A percentile compares a stretch with the other conserved stretches of the same genome.
Evolutionary conservation across 2,797 vertebrate genomes (phyloP).

Genomic region (Toxotes lorentzi): DNA sequence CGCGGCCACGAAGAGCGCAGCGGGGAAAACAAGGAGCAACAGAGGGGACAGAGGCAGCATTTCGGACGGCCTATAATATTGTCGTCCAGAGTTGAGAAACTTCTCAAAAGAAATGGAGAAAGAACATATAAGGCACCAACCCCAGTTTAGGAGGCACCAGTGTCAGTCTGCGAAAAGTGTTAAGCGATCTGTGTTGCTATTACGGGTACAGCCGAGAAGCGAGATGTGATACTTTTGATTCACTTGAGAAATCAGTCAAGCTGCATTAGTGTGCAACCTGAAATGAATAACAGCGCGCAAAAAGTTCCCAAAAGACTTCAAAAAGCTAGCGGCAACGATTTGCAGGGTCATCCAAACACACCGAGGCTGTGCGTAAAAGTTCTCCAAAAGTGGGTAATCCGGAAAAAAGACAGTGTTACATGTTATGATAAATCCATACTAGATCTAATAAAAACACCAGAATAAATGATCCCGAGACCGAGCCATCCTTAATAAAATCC

Average conservation of each 20-base stretch:
- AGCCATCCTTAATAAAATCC: conserved; percentile 24
- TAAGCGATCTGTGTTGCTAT: conserved; percentile 76
- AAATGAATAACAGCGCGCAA: background rate
- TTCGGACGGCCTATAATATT: background rate
- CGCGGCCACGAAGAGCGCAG: conserved; percentile 65
- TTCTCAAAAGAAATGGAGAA: conserved; percentile 45
- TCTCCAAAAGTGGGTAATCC: conserved; percentile 19
- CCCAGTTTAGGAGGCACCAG: conserved; percentile 25
- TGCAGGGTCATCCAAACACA: background rate
- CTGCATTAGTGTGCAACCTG: background rate
- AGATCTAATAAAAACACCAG: background rate
- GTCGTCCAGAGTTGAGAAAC: conserved; percentile 7
- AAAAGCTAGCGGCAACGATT: background rate
- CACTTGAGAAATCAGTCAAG: conserved; percentile 34
- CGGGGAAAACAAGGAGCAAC: conserved; percentile 71
- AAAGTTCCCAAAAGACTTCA: background rate
- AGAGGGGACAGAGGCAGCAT: conserved; percentile 71
- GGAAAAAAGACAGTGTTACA: background rate
- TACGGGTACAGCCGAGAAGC: conserved; percentile 50
- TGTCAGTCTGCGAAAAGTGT: conserved; percentile 50
- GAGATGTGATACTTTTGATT: conserved; percentile 65
- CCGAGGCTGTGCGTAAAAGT: conserved; percentile 41
- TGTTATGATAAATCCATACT: conserved; percentile 20
- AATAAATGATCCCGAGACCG: background rate
- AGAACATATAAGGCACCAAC: background rate